Percentiles rank a stretch among this genome's conserved stretches.
Evolutionary conservation across 2,797 vertebrate species (phyloP).

Genomic region (Steatocranus sp.): DNA sequence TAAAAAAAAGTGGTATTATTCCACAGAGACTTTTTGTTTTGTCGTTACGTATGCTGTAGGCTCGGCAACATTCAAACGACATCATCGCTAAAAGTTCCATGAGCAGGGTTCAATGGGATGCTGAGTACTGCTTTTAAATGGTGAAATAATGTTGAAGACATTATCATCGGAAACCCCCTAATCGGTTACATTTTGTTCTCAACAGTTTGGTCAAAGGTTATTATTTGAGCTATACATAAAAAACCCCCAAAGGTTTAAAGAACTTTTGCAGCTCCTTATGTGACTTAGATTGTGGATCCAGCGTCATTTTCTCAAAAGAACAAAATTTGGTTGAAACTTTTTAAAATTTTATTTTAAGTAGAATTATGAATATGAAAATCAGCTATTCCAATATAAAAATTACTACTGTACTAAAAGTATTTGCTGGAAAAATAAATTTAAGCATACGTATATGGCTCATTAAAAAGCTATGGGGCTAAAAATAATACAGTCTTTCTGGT

Average conservation of each 20-base stretch:
- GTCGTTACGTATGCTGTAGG: rapidly evolving
- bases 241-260: rapidly evolving
- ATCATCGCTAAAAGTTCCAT: background rate
- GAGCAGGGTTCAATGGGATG: background rate
- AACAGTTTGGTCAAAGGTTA: background rate
- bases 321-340: background rate
- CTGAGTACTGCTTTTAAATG: background rate
- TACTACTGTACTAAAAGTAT: background rate
- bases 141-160: background rate
- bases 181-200: background rate
- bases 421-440: background rate
- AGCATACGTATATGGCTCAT: background rate
- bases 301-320: rapidly evolving
- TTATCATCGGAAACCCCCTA: background rate
- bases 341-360: background rate
- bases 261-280: background rate
- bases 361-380: background rate
- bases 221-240: background rate
- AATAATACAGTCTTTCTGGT: background rate
- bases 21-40: background rate
- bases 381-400: background rate
- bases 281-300: background rate
- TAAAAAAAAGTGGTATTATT: background rate
- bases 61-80: background rate
- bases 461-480: background rate